Percentiles rank a stretch among this genome's conserved stretches.
These are phyloP conservation scores for Drosophila robusta DNA, from an alignment of 2,888 invertebrate species.

Conservation along the genomic window DNA sequence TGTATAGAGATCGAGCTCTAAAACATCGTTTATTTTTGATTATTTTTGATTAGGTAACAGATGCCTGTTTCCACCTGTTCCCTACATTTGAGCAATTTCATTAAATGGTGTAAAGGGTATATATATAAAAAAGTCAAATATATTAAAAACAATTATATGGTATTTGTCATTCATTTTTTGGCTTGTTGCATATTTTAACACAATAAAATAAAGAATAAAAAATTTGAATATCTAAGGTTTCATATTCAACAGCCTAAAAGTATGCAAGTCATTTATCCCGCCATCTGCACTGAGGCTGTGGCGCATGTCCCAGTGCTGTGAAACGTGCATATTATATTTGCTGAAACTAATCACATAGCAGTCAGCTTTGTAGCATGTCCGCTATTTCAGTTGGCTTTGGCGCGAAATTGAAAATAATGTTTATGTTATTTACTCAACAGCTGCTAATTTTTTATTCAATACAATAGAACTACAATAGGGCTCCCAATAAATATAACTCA, in stretches of 20 bases:
- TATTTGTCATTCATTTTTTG: too few species aligned
- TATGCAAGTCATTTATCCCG: neutral
- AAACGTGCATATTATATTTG: neutral
- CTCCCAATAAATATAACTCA: constrained; percentile 14
- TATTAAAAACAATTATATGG: too few species aligned
- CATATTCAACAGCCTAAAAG: neutral
- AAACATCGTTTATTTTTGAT: too few species aligned
- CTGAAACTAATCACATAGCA: neutral
- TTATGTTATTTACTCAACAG: neutral
- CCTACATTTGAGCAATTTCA: too few species aligned
- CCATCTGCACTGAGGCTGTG: neutral
- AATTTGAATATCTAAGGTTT: too few species aligned
- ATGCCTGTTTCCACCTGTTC: too few species aligned
- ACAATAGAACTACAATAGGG: neutral
- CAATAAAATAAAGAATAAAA: too few species aligned
- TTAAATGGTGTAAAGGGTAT: too few species aligned
- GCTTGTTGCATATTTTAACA: too few species aligned
- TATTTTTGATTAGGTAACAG: too few species aligned
- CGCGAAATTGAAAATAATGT: neutral
- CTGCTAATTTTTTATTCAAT: neutral
- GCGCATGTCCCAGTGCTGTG: neutral
- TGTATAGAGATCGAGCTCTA: too few species aligned
- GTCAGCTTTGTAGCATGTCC: neutral
- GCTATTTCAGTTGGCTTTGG: neutral
- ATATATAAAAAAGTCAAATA: too few species aligned